phyloP scores from a whole-genome alignment of 2,888 invertebrate species.

The Gymnoscelis rufifasciata region DNA sequence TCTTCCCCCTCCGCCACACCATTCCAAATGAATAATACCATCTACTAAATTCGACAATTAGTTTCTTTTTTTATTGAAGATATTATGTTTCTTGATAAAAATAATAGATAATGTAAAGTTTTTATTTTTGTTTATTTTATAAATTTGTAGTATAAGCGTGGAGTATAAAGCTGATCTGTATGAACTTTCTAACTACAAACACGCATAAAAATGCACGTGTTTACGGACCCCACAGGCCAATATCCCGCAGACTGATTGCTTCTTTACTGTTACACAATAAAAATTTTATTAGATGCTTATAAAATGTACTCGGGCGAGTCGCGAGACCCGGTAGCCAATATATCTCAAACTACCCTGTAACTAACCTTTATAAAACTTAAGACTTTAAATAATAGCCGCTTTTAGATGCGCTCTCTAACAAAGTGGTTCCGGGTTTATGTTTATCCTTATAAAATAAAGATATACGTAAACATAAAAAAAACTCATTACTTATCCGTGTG shows the following conservation, averaged over 20 bases:
- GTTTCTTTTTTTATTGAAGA: too few relatives aligned
- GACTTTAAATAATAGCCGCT: constrained; percentile 38
- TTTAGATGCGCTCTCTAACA: constrained; percentile 18
- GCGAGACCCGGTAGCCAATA: constrained; percentile 73
- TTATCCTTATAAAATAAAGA: constrained; percentile 14
- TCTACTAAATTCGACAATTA: too few relatives aligned
- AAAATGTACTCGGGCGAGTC: constrained; percentile 72
- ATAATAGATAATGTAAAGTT: too few relatives aligned
- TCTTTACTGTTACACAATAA: constrained; percentile 80
- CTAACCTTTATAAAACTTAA: constrained; percentile 63
- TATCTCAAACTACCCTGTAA: constrained; percentile 72
- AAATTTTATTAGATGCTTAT: constrained; percentile 74
- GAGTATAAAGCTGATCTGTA: constrained; percentile 51
- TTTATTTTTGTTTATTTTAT: too few relatives aligned
- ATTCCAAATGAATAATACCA: too few relatives aligned
- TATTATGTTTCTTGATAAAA: too few relatives aligned
- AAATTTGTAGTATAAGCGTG: too few relatives aligned
- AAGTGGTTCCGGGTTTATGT: constrained; percentile 18
- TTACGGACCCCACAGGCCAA: constrained; percentile 74
- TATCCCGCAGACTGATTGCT: constrained; percentile 77
- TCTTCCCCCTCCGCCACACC: too few relatives aligned
- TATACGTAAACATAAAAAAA: constrained; percentile 15
- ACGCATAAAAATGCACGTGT: constrained; percentile 75
- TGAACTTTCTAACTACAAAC: constrained; percentile 49
- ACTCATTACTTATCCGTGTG: constrained; percentile 15